Percentiles rank a stretch among this genome's conserved stretches.
Evolutionary conservation across 2,888 invertebrate species (phyloP).

Genomic region (Chrysina gloriosa): DNA sequence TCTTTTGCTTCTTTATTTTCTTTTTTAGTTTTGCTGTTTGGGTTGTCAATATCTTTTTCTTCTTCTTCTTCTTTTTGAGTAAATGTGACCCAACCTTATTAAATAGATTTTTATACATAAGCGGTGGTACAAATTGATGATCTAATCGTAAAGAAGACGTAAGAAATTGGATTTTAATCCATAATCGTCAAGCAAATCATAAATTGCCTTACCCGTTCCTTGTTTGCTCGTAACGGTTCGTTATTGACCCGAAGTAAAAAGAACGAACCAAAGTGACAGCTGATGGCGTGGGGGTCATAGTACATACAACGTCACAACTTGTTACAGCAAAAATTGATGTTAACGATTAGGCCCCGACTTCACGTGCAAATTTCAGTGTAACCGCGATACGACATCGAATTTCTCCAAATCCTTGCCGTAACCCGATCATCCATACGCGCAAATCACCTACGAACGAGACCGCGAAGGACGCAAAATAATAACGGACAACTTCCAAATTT

Average conservation of each 20-base stretch:
- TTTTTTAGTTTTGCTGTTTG: no score
- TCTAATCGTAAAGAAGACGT: no score
- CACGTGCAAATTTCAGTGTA: constrained; percentile 26
- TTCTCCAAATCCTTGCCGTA: not conserved
- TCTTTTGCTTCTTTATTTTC: no score
- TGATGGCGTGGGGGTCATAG: constrained; percentile 32
- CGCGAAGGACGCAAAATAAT: not conserved
- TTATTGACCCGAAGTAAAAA: not conserved
- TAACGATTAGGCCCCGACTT: not conserved
- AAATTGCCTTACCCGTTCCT: no score
- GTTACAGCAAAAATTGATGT: constrained; percentile 25
- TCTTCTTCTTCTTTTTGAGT: no score
- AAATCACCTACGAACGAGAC: not conserved
- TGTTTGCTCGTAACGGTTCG: no score
- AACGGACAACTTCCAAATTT: not conserved
- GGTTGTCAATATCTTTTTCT: no score
- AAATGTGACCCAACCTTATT: no score
- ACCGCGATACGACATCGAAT: constrained; percentile 11
- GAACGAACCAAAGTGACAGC: constrained; percentile 7
- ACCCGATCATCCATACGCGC: not conserved
- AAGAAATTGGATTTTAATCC: no score
- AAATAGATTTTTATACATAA: no score
- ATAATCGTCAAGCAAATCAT: no score
- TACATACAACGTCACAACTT: constrained; percentile 30
- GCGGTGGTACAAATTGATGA: no score